These are phyloP conservation scores for Osedax frankpressi DNA, from an alignment of 2,888 invertebrate species.

Conservation along the genomic window DNA sequence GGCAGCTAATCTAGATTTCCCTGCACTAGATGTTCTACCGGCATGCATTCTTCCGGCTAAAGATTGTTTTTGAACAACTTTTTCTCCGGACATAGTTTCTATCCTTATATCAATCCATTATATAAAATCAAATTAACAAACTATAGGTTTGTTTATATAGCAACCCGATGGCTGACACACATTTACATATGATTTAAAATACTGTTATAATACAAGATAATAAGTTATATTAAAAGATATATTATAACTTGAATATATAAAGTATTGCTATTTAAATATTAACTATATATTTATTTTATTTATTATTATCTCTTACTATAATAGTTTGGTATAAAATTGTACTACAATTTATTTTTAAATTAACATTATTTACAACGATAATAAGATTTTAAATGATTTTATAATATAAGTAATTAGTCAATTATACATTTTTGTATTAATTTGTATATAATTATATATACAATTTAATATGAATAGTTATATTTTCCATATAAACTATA, in stretches of 20 bases:
- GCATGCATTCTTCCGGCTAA: not conserved
- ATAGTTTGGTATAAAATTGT: too few relatives aligned
- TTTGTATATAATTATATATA: too few relatives aligned
- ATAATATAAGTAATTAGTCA: too few relatives aligned
- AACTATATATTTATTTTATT: too few relatives aligned
- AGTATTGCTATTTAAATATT: too few relatives aligned
- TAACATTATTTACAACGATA: too few relatives aligned
- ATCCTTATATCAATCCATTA: not conserved
- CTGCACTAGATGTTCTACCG: conserved; percentile 11
- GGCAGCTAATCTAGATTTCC: conserved; percentile 35
- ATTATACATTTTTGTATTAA: too few relatives aligned
- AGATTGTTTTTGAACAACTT: not conserved
- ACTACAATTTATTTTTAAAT: too few relatives aligned
- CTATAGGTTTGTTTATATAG: not conserved
- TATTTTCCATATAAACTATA: too few relatives aligned
- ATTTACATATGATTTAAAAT: not conserved
- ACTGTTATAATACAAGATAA: not conserved
- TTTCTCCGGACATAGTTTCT: not conserved
- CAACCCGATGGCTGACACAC: not conserved
- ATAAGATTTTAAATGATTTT: too few relatives aligned
- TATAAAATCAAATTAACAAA: not conserved
- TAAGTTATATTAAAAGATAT: not conserved
- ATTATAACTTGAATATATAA: not conserved
- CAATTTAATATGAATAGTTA: too few relatives aligned
- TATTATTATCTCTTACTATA: too few relatives aligned